Base-by-base conservation (phyloP, 2,113 vertebrate species). In the Callipepla squamata region DNA sequence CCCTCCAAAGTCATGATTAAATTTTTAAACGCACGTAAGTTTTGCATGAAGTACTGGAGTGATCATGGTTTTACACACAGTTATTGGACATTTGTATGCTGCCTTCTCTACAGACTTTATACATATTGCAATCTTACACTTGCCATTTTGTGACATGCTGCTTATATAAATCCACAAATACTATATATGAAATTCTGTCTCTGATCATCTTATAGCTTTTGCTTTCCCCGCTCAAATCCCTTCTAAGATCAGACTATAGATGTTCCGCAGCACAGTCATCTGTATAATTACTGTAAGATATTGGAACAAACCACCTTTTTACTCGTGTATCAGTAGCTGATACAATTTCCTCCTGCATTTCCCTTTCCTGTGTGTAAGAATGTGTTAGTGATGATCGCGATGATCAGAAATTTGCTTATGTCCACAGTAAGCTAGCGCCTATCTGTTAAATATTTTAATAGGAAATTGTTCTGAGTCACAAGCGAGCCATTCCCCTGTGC, bases 381-480 rank as follows among this genome's bases (percentile, higher is more conserved):
- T 73, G 44, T 76, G 62, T 50, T 36, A 81, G 62, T 3, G 10
- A 78, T 72, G 68, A 68, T 72, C 78, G 65, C 1, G 1, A 48
- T 80, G 57, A 85, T 83, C 40, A 61, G 69, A 84, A 65, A 88
- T 94, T 95, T 92, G 85, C 73, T 55, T 38, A 62, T 73, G 82
- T 81, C 85, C 75, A 80, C n/a, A 48, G 79, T 72, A 86, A 90
- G 74, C 21, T 81, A 61, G 34, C 32, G 65, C 73, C 83, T 84
- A n/a, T 78, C 76, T 87, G 61, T 85, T 94, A 85, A 92, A 80
- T 94, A 92, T 94, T 95, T 95, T 75, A 93, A 81, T 84, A 90
- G 85, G 48, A 93, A 86, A 78, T 81, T 58, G 53, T 93, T 95
- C 69, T 92, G 91, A 91, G 73, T 91, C 83, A 94, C 65, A 93